A percentile compares a stretch with the other conserved stretches of the same genome.
Evolutionary conservation across 1,140 invertebrate genomes (phyloP).

Genomic region (Drosophila serrata): DNA sequence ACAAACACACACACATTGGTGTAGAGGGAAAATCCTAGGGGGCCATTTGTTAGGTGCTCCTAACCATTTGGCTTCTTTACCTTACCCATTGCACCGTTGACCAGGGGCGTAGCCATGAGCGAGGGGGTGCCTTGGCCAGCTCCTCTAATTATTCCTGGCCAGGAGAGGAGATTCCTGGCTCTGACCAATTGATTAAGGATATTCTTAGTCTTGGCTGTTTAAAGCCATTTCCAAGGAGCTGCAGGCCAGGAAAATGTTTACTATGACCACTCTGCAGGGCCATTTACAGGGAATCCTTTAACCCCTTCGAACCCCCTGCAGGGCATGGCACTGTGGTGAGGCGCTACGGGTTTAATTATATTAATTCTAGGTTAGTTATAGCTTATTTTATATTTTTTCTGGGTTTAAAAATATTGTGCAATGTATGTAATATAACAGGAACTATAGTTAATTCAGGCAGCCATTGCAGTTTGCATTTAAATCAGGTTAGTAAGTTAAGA

Average conservation of each 20-base stretch:
- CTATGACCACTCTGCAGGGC: neutral
- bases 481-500: no score
- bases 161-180: conserved; percentile 6
- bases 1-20: neutral
- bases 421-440: neutral
- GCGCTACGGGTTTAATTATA: neutral
- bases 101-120: conserved; percentile 22
- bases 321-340: conserved; percentile 14
- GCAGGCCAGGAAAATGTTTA: conserved; percentile 12
- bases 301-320: neutral
- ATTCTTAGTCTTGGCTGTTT: conserved; percentile 13
- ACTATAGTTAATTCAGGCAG: no score
- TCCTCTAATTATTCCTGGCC: conserved; percentile 29
- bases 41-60: conserved; percentile 55
- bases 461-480: no score
- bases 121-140: neutral
- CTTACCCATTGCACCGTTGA: conserved; percentile 41
- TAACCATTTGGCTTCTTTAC: conserved; percentile 57
- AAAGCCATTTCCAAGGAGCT: conserved; percentile 21
- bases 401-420: neutral
- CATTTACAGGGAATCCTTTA: neutral
- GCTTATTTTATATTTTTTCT: neutral
- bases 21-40: conserved; percentile 22
- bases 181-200: conserved; percentile 30
- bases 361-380: no score